Evolutionary conservation across 1,140 invertebrate genomes (phyloP).

Genomic region (Trissolcus basalis): DNA sequence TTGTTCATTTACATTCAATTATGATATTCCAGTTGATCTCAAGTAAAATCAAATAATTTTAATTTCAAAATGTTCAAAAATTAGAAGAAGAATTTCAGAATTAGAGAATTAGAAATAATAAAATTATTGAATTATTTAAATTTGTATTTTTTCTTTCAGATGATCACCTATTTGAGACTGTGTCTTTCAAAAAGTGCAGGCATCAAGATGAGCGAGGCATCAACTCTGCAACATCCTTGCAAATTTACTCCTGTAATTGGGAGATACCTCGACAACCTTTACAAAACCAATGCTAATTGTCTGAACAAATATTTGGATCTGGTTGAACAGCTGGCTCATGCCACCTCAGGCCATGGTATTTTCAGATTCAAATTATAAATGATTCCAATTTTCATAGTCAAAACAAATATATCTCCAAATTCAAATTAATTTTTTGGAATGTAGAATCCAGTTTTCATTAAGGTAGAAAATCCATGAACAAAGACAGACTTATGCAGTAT

Average conservation of each 20-base stretch:
- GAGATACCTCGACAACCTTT: constrained; percentile 77
- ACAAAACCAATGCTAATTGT: constrained; percentile 75
- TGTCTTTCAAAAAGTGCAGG: constrained; percentile 81
- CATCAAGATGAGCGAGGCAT: constrained; percentile 65
- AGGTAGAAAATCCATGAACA: too few relatives aligned
- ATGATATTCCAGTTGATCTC: too few relatives aligned
- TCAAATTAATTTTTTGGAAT: too few relatives aligned
- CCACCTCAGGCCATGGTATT: constrained; percentile 72
- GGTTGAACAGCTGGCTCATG: constrained; percentile 80
- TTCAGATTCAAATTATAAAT: too few relatives aligned
- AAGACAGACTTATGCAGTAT: too few relatives aligned
- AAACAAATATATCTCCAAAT: too few relatives aligned
- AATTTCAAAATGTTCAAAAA: too few relatives aligned
- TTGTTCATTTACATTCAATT: too few relatives aligned
- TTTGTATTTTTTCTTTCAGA: constrained; percentile 28
- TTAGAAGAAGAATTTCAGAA: too few relatives aligned
- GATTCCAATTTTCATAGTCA: too few relatives aligned
- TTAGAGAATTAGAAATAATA: background rate
- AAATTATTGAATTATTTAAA: constrained; percentile 5
- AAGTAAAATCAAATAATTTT: too few relatives aligned
- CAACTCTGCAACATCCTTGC: constrained; percentile 78
- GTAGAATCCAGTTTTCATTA: too few relatives aligned
- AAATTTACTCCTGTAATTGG: constrained; percentile 79
- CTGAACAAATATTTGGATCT: constrained; percentile 81
- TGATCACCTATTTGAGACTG: constrained; percentile 82